Conservation (phyloP, 2,888 invertebrate genomes). For the Anoplius nigerrimus region DNA sequence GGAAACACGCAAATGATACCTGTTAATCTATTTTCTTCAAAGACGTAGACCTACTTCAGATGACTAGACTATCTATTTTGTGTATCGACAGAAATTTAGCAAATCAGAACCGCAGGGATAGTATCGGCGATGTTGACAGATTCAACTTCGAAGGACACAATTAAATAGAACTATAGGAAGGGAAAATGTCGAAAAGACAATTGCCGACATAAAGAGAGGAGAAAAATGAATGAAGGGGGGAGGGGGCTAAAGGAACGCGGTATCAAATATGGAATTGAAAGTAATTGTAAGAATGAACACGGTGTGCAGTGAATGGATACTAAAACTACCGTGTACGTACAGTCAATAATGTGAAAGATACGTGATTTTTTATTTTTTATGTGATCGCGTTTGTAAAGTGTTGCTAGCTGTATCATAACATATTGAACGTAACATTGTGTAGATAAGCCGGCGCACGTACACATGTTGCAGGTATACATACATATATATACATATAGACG, state of each 20-base stretch:
- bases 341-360: constrained; percentile 46
- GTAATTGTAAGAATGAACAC: too few relatives aligned
- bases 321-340: constrained; percentile 37
- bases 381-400: constrained; percentile 55
- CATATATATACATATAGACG: constrained; percentile 23
- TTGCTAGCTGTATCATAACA: constrained; percentile 46
- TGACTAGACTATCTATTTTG: too few relatives aligned
- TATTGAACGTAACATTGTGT: constrained; percentile 27
- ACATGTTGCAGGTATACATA: neutral
- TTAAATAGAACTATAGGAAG: neutral
- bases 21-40: too few relatives aligned
- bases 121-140: neutral
- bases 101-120: too few relatives aligned
- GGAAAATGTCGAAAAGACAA: neutral
- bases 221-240: too few relatives aligned
- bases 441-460: constrained; percentile 5
- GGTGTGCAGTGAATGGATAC: constrained; percentile 17
- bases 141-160: neutral
- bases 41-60: too few relatives aligned
- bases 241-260: neutral
- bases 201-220: too few relatives aligned
- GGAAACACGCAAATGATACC: too few relatives aligned
- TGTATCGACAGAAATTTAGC: too few relatives aligned
- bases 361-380: constrained; percentile 49
- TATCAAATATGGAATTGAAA: neutral